phyloP scores from a whole-genome alignment of 2,888 invertebrate species.

The Pogonocherus hispidulus region DNA sequence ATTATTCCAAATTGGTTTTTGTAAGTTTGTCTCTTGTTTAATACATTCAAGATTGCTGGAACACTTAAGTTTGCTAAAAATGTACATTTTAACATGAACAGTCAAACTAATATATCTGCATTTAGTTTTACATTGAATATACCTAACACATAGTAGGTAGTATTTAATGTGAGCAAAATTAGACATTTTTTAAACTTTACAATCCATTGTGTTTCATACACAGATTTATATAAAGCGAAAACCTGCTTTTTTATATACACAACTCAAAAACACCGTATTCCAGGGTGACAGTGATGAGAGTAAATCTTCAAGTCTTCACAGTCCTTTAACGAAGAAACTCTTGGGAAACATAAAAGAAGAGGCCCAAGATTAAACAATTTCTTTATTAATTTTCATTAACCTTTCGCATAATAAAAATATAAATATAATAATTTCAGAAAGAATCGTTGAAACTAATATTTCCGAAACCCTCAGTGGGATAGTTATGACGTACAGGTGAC shows the following conservation, averaged over 20 bases:
- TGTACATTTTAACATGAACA: too few relatives aligned
- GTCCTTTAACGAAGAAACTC: constrained; percentile 58
- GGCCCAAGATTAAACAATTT: constrained; percentile 49
- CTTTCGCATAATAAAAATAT: constrained; percentile 16
- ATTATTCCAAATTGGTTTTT: constrained; percentile 53
- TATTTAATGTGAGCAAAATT: too few relatives aligned
- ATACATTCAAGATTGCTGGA: too few relatives aligned
- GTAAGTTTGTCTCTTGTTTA: constrained; percentile 43
- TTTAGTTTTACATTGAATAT: too few relatives aligned
- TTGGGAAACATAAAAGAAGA: constrained; percentile 67
- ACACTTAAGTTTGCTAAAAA: too few relatives aligned
- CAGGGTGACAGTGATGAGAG: constrained; percentile 63
- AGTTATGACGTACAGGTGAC: constrained; percentile 54
- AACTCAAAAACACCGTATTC: too few relatives aligned
- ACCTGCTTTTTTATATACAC: too few relatives aligned
- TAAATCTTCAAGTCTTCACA: constrained; percentile 48
- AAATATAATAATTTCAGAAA: constrained; percentile 49
- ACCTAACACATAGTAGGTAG: too few relatives aligned
- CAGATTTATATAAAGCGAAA: too few relatives aligned
- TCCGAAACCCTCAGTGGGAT: constrained; percentile 61
- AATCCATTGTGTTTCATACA: too few relatives aligned
- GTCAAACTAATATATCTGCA: too few relatives aligned
- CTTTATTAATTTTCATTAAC: constrained; percentile 12
- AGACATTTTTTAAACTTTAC: too few relatives aligned
- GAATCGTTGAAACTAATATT: constrained; percentile 64